Conservation (phyloP, 2,888 invertebrate species). For the Amaurobius ferox region DNA sequence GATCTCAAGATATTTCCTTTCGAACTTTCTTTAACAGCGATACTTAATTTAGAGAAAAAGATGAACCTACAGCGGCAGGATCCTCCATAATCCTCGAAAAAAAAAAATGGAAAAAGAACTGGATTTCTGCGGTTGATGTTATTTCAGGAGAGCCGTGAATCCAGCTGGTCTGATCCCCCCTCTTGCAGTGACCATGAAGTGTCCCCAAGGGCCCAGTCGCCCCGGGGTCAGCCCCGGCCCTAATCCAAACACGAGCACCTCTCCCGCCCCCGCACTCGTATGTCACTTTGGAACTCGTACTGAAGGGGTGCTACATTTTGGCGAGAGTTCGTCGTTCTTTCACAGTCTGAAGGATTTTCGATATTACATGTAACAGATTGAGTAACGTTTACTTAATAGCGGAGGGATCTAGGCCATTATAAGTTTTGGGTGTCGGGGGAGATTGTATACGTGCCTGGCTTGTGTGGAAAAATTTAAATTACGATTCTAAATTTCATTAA, state of each 20-base stretch:
- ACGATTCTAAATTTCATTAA: no score
- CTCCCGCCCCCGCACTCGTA: slow-evolving; percentile 43
- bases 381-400: no score
- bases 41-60: background rate
- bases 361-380: no score
- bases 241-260: slow-evolving; percentile 68
- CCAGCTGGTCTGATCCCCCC: slow-evolving; percentile 16
- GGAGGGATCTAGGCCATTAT: no score
- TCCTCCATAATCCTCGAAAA: background rate
- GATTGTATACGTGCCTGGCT: no score
- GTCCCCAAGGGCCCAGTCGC: slow-evolving; percentile 54
- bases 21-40: background rate
- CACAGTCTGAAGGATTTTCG: no score
- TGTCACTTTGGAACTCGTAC: slow-evolving; percentile 22
- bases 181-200: slow-evolving; percentile 8
- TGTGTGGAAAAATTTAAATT: no score
- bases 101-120: background rate
- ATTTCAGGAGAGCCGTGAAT: slow-evolving; percentile 41
- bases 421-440: no score
- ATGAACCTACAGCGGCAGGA: background rate
- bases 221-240: slow-evolving; percentile 61
- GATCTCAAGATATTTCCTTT: no score
- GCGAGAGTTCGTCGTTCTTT: slow-evolving; percentile 34
- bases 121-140: slow-evolving; percentile 44
- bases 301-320: slow-evolving; percentile 10